Conservation (phyloP, 2,888 invertebrate genomes). For the Drosophila tanythrix region DNA sequence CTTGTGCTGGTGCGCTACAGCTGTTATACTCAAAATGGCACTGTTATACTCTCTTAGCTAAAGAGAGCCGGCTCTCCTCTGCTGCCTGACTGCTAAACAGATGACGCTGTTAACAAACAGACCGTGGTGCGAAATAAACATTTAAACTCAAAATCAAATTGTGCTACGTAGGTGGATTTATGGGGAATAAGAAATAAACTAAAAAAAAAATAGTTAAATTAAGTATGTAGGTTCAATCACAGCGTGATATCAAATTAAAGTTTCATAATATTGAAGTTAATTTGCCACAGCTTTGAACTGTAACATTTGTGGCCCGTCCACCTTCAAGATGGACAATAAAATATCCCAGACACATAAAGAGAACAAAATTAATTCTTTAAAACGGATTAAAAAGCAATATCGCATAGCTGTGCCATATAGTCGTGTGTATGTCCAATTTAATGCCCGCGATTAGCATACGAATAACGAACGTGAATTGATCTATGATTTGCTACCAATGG, state of each 20-base stretch:
- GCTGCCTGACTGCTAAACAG: constrained; percentile 7
- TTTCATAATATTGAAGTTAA: neutral
- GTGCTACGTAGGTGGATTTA: neutral
- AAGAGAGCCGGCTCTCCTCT: constrained; percentile 15
- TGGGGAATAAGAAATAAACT: neutral
- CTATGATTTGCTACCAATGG: constrained; percentile 44
- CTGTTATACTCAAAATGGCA: constrained; percentile 50
- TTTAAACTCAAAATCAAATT: neutral
- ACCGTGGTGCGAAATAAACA: constrained; percentile 46
- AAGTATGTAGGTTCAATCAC: neutral
- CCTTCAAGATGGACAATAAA: neutral
- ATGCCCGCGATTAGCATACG: constrained; percentile 40
- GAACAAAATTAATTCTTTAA: neutral
- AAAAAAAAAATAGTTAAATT: neutral
- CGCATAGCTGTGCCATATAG: neutral
- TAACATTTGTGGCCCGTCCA: neutral
- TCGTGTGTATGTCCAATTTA: constrained; percentile 7
- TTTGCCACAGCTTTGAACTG: neutral
- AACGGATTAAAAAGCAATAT: neutral
- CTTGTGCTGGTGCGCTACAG: constrained; percentile 2
- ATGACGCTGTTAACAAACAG: constrained; percentile 34
- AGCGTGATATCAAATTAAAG: neutral
- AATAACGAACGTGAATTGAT: constrained; percentile 46
- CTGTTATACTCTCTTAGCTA: constrained; percentile 42
- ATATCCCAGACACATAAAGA: neutral